Evolutionary conservation across 2,888 invertebrate genomes (phyloP).

Genomic region (Melanostoma mellinum): DNA sequence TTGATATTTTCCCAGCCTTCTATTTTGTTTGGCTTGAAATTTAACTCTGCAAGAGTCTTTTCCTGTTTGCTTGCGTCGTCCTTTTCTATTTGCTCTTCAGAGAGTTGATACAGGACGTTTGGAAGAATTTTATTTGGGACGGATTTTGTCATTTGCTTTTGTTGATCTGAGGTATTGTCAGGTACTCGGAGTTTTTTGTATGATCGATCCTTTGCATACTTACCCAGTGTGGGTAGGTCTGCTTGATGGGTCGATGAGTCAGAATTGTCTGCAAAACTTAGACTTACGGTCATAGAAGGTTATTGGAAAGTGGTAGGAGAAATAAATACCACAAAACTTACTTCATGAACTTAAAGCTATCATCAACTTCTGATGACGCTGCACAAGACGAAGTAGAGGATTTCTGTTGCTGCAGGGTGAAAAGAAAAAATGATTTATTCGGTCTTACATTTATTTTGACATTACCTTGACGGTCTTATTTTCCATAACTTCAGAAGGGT

Average conservation of each 20-base stretch:
- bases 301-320: background rate
- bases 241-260: constrained; percentile 33
- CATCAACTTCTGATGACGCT: constrained; percentile 43
- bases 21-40: constrained; percentile 73
- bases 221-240: constrained; percentile 23
- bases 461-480: constrained; percentile 43
- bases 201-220: background rate
- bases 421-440: background rate
- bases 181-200: too few species aligned
- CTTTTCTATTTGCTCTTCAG: constrained; percentile 9
- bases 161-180: constrained; percentile 10
- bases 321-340: constrained; percentile 5
- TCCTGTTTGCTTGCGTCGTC: background rate
- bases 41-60: constrained; percentile 69
- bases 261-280: constrained; percentile 50
- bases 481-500: constrained; percentile 42
- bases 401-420: constrained; percentile 24
- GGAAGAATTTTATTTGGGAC: constrained; percentile 52
- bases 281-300: constrained; percentile 12
- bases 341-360: constrained; percentile 60
- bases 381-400: constrained; percentile 30
- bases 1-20: constrained; percentile 75
- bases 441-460: background rate
- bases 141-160: constrained; percentile 11
- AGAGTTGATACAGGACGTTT: constrained; percentile 16